Evolutionary conservation across 2,888 invertebrate genomes (phyloP), one percentile per base, ranked within the genome.

Genomic region (Microdon myrmicae): DNA sequence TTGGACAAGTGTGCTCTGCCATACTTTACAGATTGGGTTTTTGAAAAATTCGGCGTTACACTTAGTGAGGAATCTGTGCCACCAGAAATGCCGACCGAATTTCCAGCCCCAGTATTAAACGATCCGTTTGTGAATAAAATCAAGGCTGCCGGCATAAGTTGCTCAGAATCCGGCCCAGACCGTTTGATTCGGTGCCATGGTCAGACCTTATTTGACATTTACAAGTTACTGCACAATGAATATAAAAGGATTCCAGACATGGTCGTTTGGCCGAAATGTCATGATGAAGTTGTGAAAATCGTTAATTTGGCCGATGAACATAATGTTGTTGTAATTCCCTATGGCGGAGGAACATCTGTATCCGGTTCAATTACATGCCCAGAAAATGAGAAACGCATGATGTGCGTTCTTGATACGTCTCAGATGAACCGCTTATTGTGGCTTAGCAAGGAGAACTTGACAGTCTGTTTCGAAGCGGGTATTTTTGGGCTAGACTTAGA

Each of bases 401-500:
- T 99, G 64, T 84, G 96, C 20, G 90, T 90, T 0, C 76, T 99
- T 61, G 98, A 99, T 77, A 97, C 95, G 31, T 92, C 94, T 16
- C 92, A 94, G 75, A 96, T 99, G 96, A 96, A 96, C 82, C 85
- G 88, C 68, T 90, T 99, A 75, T 78, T 98, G 19, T 97, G 96
- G 96, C 82, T 99, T 37, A 96, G 99, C 76, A 86, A 84, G 59
- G 86, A 89, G 55, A 95, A 94, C 79, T 81, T 92, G 66, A 86
- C 90, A 0, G 90, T 87, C 2, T 88, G 90, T 73, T 87, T 90
- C 74, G 92, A 99, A 82, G 84, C 94, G 37, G 97, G 97, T 4
- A 92, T 97, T 68, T 86, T 96, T 20, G 97, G 97, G 0, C 96
- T 96, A 77, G 96, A 97, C 79, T 80, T 98, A 70, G 97, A 98